These are phyloP conservation scores for Xanthorhoe designata DNA, from an alignment of 2,888 invertebrate species.

Conservation along the genomic window DNA sequence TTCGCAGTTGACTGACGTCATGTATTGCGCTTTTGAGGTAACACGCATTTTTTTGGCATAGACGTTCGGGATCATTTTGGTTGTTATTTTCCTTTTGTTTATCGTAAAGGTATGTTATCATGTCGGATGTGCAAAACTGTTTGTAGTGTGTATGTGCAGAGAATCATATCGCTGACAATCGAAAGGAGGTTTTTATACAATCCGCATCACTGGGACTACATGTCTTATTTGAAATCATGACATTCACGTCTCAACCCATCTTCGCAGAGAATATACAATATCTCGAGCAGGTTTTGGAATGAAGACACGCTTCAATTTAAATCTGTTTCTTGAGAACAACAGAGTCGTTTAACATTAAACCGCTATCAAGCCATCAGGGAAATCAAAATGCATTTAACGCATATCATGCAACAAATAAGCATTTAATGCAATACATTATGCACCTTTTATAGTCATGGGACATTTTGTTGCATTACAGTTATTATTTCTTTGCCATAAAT, in stretches of 20 bases:
- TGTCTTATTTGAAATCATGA: not conserved
- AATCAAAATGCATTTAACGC: not conserved
- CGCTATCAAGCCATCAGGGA: not conserved
- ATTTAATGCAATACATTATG: not conserved
- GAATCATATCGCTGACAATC: not conserved
- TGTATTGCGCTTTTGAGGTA: conserved; percentile 91
- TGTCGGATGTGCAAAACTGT: not conserved
- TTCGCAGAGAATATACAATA: not conserved
- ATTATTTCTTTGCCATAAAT: not conserved
- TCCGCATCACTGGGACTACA: not conserved
- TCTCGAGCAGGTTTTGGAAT: not conserved
- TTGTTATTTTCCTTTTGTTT: conserved; percentile 21
- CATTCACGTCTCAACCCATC: not conserved
- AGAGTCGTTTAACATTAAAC: not conserved
- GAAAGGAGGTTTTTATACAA: not conserved
- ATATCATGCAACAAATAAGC: not conserved
- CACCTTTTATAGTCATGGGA: not conserved
- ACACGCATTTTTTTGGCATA: conserved; percentile 37
- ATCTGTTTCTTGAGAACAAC: not conserved
- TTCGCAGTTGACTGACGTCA: conserved; percentile 87
- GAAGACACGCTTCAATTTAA: not conserved
- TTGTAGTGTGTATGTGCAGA: not conserved
- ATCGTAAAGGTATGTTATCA: conserved; percentile 4
- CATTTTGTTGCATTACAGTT: not conserved
- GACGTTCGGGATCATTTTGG: conserved; percentile 38